Evolutionary conservation across 1,140 invertebrate genomes (phyloP), one percentile per base, ranked within the genome.

Genomic region (Diuraphis noxia): DNA sequence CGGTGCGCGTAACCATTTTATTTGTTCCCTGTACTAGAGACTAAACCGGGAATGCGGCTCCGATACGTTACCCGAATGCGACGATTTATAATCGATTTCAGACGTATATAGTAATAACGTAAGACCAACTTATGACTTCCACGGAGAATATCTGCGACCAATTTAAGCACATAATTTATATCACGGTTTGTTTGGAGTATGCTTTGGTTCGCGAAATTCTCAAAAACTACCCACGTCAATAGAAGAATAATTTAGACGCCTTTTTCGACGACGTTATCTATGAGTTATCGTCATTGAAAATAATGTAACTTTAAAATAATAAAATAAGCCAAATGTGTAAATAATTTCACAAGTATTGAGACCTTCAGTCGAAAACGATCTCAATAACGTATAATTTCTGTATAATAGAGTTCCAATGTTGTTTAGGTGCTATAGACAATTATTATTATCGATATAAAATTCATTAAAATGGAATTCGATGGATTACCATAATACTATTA

Each of bases 21-120:
- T 72, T 72, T 72, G 30, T 72, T 72, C 56, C 30, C 19, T n/a
- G 56, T 72, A 13, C n/a, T n/a, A 17, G 56, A n/a, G 56, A 34
- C 56, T 72, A 72, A 72, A n/a, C 56, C n/a, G n/a, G 56, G 56
- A n/a, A 72, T n/a, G n/a, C 56, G n/a, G 56, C 56, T 72, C 56
- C 13, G n/a, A 72, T 17, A n/a, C 30, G 30, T 72, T 72, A 17
- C 56, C n/a, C 30, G 30, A 72, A 72, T 72, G 56, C 56, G 56
- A 72, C 13, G n/a, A 72, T 72, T n/a, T 72, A 72, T 72, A 72
- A 72, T n/a, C 30, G 56, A 72, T 72, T 72, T 72, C 30, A n/a
- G n/a, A 72, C 30, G 5, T 72, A 72, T 72, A 72, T 72, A 72
- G n/a, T n/a, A n/a, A 72, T 72, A 72, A 72, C 30, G 30, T 72